Evolutionary conservation across 2,797 vertebrate genomes (phyloP), one percentile per base, ranked within the genome.

Genomic region (Lateolabrax maculatus): DNA sequence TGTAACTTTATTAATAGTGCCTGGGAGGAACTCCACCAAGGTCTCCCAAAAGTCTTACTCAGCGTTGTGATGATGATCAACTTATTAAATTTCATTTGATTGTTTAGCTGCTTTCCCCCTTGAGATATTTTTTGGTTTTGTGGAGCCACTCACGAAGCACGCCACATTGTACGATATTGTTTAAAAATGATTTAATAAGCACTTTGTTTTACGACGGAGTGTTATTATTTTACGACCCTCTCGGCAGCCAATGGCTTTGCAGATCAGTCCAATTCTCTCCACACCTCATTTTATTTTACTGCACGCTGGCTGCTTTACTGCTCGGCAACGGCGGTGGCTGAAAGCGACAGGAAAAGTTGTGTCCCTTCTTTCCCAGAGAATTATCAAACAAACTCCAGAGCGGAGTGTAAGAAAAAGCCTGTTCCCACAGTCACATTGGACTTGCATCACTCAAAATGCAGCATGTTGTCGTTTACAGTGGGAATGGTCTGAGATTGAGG

Each of bases 181-280:
- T 91, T 58, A 88, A 84, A 94, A 95, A 95, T 94, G 84, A 94
- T 95, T 95, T 94, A 93, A 95, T 95, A 95, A 94, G 93, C 93
- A 91, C 90, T 94, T 94, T 91, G 80, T 89, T 95, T 95, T 94
- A 95, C 72, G 83, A 87, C 70, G 4, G 76, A 77, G 87, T 72
- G 87, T 95, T 94, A 93, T 93, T 92, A 92, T 95, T 95, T 95
- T 95, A 95, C 68, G 68, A 85, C 79, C 62, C 76, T 84, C 86
- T 77, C 69, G 65, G 88, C 90, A 86, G 92, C 92, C 93, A 92
- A 90, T 87, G 84, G 87, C 90, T 92, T 90, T 89, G 88, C 89
- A 88, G 85, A 90, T 90, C 89, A 60, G 89, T 92, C 92, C 94
- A 94, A 86, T 82, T 92, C 90, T 92, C 84, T 91, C 93, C 90